Base-by-base conservation (phyloP, 2,113 vertebrate genomes). In the Macquaria australasica region DNA sequence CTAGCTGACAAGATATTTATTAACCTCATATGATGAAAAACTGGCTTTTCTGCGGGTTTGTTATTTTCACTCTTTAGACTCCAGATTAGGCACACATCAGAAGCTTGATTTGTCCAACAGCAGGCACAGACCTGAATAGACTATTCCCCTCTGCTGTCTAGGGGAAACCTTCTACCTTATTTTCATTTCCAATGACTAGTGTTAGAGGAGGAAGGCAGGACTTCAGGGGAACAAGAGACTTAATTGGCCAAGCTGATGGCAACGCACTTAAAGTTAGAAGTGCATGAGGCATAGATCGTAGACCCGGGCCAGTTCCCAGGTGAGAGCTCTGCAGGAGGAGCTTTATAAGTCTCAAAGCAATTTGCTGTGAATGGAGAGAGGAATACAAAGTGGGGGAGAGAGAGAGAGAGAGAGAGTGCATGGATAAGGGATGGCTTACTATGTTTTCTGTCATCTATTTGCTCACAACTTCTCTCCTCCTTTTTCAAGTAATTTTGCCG, bases 201-300 rank as follows among this genome's bases (percentile, higher is more conserved):
- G 82, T 86, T 77, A 58, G 84, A 88, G 69, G 83, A 88, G 82
- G 72, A 82, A 89, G 77, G 55, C 77, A 86, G 75, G 86, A 81
- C 79, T 92, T 84, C 51, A 79, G 84, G 86, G 84, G 80, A 93
- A 90, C 88, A 84, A 89, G 87, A 82, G 76, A 67, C 92, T 94
- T 96, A 96, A 96, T 96, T 96, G 94, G 93, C 93, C 43, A 67
- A 85, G 93, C 89, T 94, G 90, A 95, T 95, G 92, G 93, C 92
- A 88, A 91, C 74, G 63, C 93, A 92, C 85, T 92, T 92, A 91
- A 92, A 94, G 94, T 92, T 93, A 90, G 90, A 91, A 94, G 92
- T 91, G 91, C 92, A 92, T 80, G 89, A 94, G 94, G 93, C 93
- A 93, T 93, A 93, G 93, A 95, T 94, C 91, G 82, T 75, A 92